These are phyloP conservation scores for Riptortus pedestris DNA, from an alignment of 1,140 invertebrate genomes.

Conservation along the genomic window DNA sequence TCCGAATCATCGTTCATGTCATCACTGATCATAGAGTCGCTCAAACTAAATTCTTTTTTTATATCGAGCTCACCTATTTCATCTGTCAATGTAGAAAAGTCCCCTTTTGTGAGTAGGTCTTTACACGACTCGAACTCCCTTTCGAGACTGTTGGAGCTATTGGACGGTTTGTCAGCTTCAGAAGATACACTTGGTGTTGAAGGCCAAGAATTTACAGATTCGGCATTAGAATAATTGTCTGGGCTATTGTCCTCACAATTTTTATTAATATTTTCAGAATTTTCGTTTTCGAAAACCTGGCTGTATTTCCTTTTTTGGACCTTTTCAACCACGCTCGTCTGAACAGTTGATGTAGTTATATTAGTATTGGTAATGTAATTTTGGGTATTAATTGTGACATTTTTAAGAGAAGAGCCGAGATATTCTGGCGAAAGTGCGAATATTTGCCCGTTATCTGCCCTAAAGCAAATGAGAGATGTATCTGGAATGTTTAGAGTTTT, in stretches of 20 bases:
- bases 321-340: slow-evolving; percentile 5
- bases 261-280: not conserved
- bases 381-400: slow-evolving; percentile 22
- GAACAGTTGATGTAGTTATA: slow-evolving; percentile 9
- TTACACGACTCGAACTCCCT: slow-evolving; percentile 24
- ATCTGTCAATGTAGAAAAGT: slow-evolving; percentile 22
- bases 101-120: slow-evolving; percentile 24
- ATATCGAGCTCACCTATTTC: slow-evolving; percentile 20
- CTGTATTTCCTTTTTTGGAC: slow-evolving; percentile 14
- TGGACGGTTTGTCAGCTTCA: not conserved
- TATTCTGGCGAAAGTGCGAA: slow-evolving; percentile 4
- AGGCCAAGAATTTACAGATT: slow-evolving; percentile 10
- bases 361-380: slow-evolving; percentile 22
- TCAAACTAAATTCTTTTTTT: slow-evolving; percentile 3
- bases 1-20: not conserved
- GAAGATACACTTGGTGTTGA: slow-evolving; percentile 8
- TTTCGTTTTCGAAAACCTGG: not conserved
- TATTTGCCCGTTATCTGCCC: slow-evolving; percentile 20
- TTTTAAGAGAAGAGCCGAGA: not conserved
- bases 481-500: slow-evolving; percentile 9
- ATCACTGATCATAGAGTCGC: not conserved
- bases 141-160: not conserved
- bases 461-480: slow-evolving; percentile 13
- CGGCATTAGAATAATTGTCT: not conserved
- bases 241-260: not conserved